Conservation (phyloP, 2,888 invertebrate species). For the Rhagonycha lutea region DNA sequence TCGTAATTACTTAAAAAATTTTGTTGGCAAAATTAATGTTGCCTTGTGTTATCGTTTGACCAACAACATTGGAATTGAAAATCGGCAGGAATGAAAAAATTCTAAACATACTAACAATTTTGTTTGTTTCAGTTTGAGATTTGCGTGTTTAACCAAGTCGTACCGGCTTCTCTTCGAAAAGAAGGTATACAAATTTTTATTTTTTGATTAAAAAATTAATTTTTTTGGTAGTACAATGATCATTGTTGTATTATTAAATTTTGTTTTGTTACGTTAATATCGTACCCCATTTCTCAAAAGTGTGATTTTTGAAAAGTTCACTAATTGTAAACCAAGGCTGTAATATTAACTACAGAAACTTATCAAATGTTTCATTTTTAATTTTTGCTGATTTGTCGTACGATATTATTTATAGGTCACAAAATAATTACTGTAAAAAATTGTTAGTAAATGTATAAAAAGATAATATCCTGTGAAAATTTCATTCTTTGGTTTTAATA, state of each 20-base stretch:
- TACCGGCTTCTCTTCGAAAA: neutral
- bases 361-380: neutral
- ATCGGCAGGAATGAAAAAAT: too few species aligned
- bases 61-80: too few species aligned
- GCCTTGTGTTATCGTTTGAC: too few species aligned
- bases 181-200: conserved; percentile 25
- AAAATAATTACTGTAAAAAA: neutral
- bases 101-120: neutral
- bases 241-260: neutral
- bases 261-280: neutral
- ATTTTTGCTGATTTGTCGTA: neutral
- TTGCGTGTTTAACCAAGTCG: conserved; percentile 10
- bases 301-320: neutral
- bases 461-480: neutral
- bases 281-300: neutral
- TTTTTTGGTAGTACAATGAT: conserved; percentile 10
- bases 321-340: neutral
- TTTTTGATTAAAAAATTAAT: conserved; percentile 8
- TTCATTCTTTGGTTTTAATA: neutral
- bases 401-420: neutral
- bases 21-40: too few species aligned
- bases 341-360: neutral
- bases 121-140: neutral
- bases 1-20: too few species aligned
- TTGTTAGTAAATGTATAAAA: neutral